Evolutionary conservation across 35 echinoderm and acorn worm genomes (phyloP).

Genomic region (Ptychodera flava): DNA sequence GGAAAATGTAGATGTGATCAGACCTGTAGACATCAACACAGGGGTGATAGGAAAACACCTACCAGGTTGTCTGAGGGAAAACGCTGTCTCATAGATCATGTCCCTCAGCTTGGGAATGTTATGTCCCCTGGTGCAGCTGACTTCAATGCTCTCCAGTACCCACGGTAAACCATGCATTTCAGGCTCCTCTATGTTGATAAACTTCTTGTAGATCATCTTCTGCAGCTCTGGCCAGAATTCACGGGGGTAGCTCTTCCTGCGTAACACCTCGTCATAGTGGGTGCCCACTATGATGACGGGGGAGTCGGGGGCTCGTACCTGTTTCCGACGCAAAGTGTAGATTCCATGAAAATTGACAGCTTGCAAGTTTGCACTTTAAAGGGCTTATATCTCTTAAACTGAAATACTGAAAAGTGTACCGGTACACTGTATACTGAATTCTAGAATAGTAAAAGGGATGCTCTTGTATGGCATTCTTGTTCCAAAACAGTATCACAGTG

Average conservation of each 20-base stretch:
- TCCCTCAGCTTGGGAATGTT: slow-evolving; percentile 67
- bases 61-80: slow-evolving; percentile 34
- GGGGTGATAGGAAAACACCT: no score
- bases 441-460: no score
- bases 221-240: slow-evolving; percentile 87
- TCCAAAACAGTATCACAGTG: no score
- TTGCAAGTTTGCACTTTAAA: no score
- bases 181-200: slow-evolving; percentile 77
- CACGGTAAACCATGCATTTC: slow-evolving; percentile 75
- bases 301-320: slow-evolving; percentile 94
- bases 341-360: no score
- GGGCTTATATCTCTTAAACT: no score
- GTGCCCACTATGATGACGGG: slow-evolving; percentile 91
- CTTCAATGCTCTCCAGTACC: slow-evolving; percentile 57
- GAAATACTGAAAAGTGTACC: no score
- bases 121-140: slow-evolving; percentile 47
- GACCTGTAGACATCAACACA: no score
- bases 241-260: slow-evolving; percentile 52
- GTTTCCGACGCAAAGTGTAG: not conserved
- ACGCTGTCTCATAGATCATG: slow-evolving; percentile 82
- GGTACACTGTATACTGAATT: no score
- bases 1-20: no score
- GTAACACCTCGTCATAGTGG: slow-evolving; percentile 63
- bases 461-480: no score
- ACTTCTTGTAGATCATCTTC: slow-evolving; percentile 64